Evolutionary conservation across 1,140 invertebrate genomes (phyloP).

Genomic region (Musca vetustissima): DNA sequence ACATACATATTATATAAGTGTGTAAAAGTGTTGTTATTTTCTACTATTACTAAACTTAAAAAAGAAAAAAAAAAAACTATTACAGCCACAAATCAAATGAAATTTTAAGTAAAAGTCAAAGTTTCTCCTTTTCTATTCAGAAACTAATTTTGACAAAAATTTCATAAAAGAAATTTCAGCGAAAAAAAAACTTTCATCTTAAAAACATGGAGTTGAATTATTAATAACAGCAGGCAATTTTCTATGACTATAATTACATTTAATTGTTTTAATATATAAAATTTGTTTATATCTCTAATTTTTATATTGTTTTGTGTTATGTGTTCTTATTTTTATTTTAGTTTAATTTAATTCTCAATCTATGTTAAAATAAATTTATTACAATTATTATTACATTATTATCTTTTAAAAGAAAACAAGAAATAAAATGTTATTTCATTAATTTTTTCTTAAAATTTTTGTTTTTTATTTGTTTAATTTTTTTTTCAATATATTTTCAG

Average conservation of each 20-base stretch:
- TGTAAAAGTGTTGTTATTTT: slow-evolving; percentile 23
- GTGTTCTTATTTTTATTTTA: too few relatives aligned
- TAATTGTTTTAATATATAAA: too few relatives aligned
- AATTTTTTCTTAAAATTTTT: too few relatives aligned
- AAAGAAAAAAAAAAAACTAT: too few relatives aligned
- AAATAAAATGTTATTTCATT: too few relatives aligned
- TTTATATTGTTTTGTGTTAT: slow-evolving; percentile 14
- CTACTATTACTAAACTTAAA: neutral
- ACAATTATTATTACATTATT: neutral
- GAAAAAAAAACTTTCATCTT: too few relatives aligned
- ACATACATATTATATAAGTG: neutral
- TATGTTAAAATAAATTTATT: slow-evolving; percentile 8
- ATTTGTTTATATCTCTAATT: slow-evolving; percentile 12
- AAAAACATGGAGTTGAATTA: too few relatives aligned
- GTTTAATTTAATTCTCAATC: neutral
- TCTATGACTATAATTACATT: slow-evolving; percentile 5
- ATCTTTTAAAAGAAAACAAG: too few relatives aligned
- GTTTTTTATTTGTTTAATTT: too few relatives aligned
- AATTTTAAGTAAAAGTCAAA: neutral
- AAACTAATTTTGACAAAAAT: too few relatives aligned
- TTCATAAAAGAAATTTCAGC: neutral
- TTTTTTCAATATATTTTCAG: too few relatives aligned
- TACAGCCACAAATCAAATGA: neutral
- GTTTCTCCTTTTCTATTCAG: neutral
- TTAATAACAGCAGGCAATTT: slow-evolving; percentile 1